Conservation (phyloP, 2,797 vertebrate species). For the Anguilla pacifica region DNA sequence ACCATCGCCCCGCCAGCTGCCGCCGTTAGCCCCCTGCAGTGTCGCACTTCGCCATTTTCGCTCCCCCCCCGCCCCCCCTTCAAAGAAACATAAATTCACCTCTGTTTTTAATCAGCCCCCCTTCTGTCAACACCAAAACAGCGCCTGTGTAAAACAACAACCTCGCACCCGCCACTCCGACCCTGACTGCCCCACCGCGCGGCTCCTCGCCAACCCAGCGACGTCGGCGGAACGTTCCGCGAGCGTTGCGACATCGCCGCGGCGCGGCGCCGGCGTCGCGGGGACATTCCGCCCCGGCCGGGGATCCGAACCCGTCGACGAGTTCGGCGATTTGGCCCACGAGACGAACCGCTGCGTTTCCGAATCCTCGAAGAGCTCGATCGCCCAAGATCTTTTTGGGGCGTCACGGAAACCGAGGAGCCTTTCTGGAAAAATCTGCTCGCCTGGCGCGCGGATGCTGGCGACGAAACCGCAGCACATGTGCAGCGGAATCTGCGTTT, state of each 20-base stretch:
- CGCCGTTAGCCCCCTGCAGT: neutral
- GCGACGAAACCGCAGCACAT: neutral
- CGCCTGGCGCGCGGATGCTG: neutral
- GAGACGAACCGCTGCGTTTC: too few species aligned
- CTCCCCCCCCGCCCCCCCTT: too few species aligned
- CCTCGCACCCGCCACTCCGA: too few species aligned
- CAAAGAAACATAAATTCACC: neutral
- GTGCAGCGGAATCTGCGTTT: neutral
- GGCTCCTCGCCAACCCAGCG: too few species aligned
- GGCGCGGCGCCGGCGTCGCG: too few species aligned
- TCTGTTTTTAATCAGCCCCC: neutral
- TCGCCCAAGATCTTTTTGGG: too few species aligned
- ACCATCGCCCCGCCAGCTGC: neutral
- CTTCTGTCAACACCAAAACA: neutral
- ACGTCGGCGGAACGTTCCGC: too few species aligned
- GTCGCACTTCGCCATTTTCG: neutral
- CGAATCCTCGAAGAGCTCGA: too few species aligned
- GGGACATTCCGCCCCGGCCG: too few species aligned
- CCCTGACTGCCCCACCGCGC: too few species aligned
- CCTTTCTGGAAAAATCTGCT: neutral
- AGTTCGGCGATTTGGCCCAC: neutral
- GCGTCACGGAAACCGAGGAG: too few species aligned
- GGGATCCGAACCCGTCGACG: neutral
- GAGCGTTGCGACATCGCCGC: too few species aligned
- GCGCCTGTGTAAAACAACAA: neutral